Percentiles rank a stretch among this genome's conserved stretches.
Conservation (phyloP, 2,888 invertebrate genomes). For the Erebia palarica region DNA sequence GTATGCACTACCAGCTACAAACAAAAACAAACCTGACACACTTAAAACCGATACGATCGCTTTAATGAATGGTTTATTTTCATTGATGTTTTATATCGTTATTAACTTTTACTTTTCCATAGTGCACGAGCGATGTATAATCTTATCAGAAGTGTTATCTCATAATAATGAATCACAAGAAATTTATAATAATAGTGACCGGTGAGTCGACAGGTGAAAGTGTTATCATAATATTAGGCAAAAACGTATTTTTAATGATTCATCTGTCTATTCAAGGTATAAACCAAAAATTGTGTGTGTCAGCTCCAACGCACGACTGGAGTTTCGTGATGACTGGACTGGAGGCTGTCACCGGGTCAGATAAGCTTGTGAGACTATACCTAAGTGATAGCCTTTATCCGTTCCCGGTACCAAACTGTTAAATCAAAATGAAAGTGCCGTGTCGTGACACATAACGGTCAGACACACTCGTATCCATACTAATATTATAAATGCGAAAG, state of each 20-base stretch:
- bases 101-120: slow-evolving; percentile 23
- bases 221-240: slow-evolving; percentile 43
- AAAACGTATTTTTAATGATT: slow-evolving; percentile 40
- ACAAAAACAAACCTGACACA: slow-evolving; percentile 55
- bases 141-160: not conserved
- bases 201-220: slow-evolving; percentile 55
- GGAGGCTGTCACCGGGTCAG: no score
- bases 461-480: no score
- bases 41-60: slow-evolving; percentile 40
- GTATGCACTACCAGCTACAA: slow-evolving; percentile 59
- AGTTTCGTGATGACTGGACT: no score
- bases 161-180: not conserved
- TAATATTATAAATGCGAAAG: no score
- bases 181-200: slow-evolving; percentile 34
- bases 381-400: no score
- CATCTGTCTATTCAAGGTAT: not conserved
- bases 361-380: no score
- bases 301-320: no score
- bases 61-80: slow-evolving; percentile 33
- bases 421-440: no score
- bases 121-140: slow-evolving; percentile 22
- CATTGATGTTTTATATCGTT: slow-evolving; percentile 41
- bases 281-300: not conserved
- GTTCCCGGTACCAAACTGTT: no score
- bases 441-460: no score